These are phyloP conservation scores for Pelmatolapia mariae DNA, from an alignment of 2,113 vertebrate genomes.

Conservation along the genomic window DNA sequence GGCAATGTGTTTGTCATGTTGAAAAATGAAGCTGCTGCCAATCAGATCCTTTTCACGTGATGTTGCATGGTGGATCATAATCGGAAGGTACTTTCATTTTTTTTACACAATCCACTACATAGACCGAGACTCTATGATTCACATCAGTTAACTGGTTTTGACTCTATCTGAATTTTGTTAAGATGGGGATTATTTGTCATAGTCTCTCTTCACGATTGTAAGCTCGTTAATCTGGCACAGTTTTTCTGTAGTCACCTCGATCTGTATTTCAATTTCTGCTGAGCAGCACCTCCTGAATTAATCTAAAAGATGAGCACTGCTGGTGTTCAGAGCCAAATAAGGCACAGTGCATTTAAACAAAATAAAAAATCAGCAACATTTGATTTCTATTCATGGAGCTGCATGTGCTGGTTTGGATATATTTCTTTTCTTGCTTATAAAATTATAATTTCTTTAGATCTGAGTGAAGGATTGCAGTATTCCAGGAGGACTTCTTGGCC, in stretches of 20 bases:
- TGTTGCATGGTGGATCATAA: neutral
- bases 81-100: neutral
- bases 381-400: neutral
- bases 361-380: slow-evolving; percentile 29
- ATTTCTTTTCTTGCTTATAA: neutral
- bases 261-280: slow-evolving; percentile 38
- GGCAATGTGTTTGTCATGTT: neutral
- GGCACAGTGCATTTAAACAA: slow-evolving; percentile 6
- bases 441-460: neutral
- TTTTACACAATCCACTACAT: neutral
- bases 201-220: neutral
- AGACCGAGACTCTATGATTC: neutral
- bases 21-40: neutral
- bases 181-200: neutral
- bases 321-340: slow-evolving; percentile 34
- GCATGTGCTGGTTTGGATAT: neutral
- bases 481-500: neutral
- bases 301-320: slow-evolving; percentile 9
- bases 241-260: slow-evolving; percentile 10
- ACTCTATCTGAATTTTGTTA: neutral
- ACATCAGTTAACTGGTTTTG: neutral
- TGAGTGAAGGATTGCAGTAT: neutral
- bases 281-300: neutral
- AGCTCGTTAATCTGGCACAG: slow-evolving; percentile 17
- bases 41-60: neutral